Percentiles rank a stretch among this genome's conserved stretches.
phyloP scores from a whole-genome alignment of 2,113 vertebrate species.

The Macquaria ambigua region DNA sequence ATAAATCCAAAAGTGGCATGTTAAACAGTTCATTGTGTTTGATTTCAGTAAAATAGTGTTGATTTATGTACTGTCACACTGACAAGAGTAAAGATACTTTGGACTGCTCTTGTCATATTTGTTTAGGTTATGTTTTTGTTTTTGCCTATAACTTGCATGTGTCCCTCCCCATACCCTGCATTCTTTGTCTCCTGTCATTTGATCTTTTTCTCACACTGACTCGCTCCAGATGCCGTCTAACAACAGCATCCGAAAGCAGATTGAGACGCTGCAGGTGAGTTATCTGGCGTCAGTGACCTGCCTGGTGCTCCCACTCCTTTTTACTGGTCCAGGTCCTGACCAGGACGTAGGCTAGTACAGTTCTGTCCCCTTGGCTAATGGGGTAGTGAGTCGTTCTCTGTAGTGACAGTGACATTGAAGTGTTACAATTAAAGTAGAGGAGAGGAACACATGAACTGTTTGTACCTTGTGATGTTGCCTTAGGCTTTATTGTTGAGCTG shows the following conservation, averaged over 20 bases:
- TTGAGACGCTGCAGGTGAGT: slow-evolving; percentile 99
- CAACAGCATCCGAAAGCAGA: slow-evolving; percentile 99
- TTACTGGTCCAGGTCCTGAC: slow-evolving; percentile 37
- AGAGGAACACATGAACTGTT: not conserved
- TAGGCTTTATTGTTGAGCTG: slow-evolving; percentile 25
- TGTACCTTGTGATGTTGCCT: slow-evolving; percentile 25
- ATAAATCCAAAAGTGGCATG: slow-evolving; percentile 19
- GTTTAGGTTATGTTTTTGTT: slow-evolving; percentile 59
- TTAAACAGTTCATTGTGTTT: slow-evolving; percentile 52
- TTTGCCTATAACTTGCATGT: slow-evolving; percentile 85
- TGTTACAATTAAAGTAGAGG: not conserved
- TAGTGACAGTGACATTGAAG: slow-evolving; percentile 10
- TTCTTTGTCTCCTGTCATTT: slow-evolving; percentile 83
- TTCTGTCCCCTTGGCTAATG: not conserved
- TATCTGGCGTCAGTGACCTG: slow-evolving; percentile 51
- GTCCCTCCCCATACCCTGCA: slow-evolving; percentile 80
- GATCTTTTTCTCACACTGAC: slow-evolving; percentile 92
- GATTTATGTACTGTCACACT: slow-evolving; percentile 8
- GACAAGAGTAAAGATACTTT: slow-evolving; percentile 31
- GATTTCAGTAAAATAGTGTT: not conserved
- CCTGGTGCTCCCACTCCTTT: slow-evolving; percentile 34
- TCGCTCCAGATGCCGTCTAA: slow-evolving; percentile 99
- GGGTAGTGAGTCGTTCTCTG: slow-evolving; percentile 15
- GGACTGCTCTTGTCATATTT: slow-evolving; percentile 45
- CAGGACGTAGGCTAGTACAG: slow-evolving; percentile 8